Conservation (phyloP, 2,797 vertebrate genomes). For the Loriculus beryllinus region DNA sequence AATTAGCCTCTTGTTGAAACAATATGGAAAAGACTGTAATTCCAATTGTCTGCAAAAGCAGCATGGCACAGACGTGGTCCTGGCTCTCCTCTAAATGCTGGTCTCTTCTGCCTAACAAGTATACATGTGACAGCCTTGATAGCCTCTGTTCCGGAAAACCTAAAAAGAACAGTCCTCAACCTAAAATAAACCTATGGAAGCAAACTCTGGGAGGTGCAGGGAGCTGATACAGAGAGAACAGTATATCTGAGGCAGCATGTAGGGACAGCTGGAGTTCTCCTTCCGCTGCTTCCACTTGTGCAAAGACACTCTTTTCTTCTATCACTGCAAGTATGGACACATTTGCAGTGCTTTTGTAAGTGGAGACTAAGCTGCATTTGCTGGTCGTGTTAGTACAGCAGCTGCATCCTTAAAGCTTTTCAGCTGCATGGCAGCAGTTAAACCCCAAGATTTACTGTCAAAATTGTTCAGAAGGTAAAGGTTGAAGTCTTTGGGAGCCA, state of each 20-base stretch:
- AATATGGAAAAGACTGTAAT: background rate
- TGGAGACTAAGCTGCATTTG: background rate
- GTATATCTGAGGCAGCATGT: background rate
- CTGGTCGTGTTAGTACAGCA: background rate
- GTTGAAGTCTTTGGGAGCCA: background rate
- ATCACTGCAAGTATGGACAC: accelerated
- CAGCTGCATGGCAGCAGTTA: background rate
- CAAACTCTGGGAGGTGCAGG: background rate
- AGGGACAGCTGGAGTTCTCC: background rate
- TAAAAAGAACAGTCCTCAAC: background rate
- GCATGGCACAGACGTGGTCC: background rate
- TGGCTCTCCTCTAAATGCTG: background rate
- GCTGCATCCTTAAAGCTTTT: background rate
- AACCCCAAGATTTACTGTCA: no score
- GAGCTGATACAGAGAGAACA: background rate
- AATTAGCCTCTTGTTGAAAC: conserved; percentile 60
- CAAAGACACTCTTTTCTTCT: background rate
- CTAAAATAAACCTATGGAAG: background rate
- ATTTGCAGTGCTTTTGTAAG: background rate
- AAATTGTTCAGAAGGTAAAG: background rate
- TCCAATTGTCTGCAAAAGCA: background rate
- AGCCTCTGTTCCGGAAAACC: background rate
- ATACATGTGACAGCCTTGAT: accelerated
- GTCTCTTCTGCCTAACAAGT: background rate
- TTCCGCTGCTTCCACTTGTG: background rate